phyloP scores from a whole-genome alignment of 2,113 vertebrate genomes.

The Sclerurus mexicanus region DNA sequence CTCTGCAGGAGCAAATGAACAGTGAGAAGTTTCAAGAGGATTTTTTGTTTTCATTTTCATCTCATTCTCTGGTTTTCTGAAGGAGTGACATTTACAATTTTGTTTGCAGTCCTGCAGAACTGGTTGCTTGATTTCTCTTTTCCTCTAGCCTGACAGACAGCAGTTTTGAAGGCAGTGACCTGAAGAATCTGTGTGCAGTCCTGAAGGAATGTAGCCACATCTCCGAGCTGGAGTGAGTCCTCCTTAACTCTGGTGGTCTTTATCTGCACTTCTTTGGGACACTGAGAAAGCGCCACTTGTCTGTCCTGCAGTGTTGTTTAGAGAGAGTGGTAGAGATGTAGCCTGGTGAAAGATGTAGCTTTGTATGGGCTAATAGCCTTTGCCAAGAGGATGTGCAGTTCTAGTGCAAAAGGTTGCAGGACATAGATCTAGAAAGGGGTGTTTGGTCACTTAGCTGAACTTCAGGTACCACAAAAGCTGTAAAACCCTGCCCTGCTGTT shows the following conservation, averaged over 20 bases:
- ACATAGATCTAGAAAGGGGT: background rate
- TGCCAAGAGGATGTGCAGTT: background rate
- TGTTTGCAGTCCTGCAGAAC: background rate
- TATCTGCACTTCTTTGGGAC: background rate
- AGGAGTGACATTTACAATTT: background rate
- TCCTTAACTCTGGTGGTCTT: background rate
- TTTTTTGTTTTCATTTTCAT: background rate
- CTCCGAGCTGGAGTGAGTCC: slow-evolving; percentile 77
- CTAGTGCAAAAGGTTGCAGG: background rate
- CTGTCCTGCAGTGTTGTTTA: background rate
- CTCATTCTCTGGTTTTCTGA: background rate
- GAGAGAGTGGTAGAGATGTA: background rate
- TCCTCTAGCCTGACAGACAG: slow-evolving; percentile 73
- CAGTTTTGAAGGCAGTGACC: slow-evolving; percentile 43
- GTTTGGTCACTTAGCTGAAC: background rate
- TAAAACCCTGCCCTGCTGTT: background rate
- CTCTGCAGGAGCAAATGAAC: background rate
- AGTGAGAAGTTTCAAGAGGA: background rate
- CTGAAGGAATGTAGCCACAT: slow-evolving; percentile 63
- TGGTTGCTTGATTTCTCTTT: background rate
- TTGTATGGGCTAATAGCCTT: background rate
- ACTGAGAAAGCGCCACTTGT: background rate
- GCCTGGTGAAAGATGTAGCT: background rate
- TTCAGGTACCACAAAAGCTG: background rate
- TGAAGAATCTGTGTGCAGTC: slow-evolving; percentile 63